Conservation (phyloP, 2,797 vertebrate species). For the Cirrhinus mrigala region DNA sequence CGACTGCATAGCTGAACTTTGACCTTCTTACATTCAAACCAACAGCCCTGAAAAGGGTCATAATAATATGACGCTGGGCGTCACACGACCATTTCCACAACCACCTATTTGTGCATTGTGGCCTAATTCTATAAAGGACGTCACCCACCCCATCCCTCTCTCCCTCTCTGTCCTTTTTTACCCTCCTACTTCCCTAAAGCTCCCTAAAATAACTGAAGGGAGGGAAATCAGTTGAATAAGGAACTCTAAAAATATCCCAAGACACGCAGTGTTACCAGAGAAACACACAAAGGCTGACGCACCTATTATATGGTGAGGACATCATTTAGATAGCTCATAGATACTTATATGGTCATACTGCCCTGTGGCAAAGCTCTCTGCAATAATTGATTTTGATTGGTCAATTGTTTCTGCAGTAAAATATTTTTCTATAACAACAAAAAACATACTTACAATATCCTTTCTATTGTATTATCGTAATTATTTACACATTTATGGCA, state of each 20-base stretch:
- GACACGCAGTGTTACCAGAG: conserved; percentile 41
- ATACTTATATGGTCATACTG: background rate
- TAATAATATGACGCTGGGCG: background rate
- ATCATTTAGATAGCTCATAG: background rate
- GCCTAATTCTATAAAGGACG: conserved; percentile 31
- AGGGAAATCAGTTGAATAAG: conserved; percentile 55
- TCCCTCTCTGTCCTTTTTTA: background rate
- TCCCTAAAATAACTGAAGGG: conserved; percentile 41
- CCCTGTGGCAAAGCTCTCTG: background rate
- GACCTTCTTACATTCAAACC: conserved; percentile 9
- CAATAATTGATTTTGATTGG: background rate
- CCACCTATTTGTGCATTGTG: background rate
- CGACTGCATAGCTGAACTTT: conserved; percentile 4
- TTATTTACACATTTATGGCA: background rate
- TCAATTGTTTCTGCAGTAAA: background rate
- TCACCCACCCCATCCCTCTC: background rate
- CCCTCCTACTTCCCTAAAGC: conserved; percentile 38
- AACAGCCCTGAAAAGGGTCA: background rate
- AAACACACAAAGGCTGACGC: conserved; percentile 25
- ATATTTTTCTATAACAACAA: background rate
- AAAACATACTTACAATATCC: background rate
- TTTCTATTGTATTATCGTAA: background rate
- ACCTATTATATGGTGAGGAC: background rate
- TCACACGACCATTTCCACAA: background rate
- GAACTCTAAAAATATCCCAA: conserved; percentile 63